phyloP scores from a whole-genome alignment of 2,113 vertebrate species.

The Callaeas wilsoni region DNA sequence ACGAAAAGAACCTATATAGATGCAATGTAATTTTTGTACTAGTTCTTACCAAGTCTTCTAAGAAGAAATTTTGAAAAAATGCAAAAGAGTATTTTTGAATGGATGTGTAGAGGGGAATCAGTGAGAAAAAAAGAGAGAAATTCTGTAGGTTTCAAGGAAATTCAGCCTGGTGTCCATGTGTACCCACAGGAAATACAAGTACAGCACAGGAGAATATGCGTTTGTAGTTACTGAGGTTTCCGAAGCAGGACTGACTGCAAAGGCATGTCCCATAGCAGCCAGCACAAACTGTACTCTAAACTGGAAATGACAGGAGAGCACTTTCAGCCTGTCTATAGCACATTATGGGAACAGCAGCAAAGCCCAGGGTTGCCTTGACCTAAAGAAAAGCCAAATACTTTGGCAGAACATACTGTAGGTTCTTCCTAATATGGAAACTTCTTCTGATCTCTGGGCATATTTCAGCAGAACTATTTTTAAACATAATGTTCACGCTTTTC shows the following conservation, averaged over 20 bases:
- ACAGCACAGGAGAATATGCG: neutral
- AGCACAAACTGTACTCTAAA: slow-evolving; percentile 52
- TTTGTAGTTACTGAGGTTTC: slow-evolving; percentile 8
- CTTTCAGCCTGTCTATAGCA: slow-evolving; percentile 6
- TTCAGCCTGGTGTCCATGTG: neutral
- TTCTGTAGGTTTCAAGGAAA: neutral
- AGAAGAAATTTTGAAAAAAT: neutral
- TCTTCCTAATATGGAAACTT: slow-evolving; percentile 65
- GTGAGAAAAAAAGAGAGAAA: neutral
- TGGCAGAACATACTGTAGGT: slow-evolving; percentile 46
- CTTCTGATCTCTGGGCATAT: slow-evolving; percentile 27
- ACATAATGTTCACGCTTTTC: slow-evolving; percentile 24
- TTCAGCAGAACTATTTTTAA: slow-evolving; percentile 54
- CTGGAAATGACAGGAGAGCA: slow-evolving; percentile 14
- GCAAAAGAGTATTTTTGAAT: neutral
- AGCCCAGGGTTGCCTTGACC: slow-evolving; percentile 61
- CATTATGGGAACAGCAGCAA: slow-evolving; percentile 36
- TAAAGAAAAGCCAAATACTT: slow-evolving; percentile 64
- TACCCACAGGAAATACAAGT: neutral
- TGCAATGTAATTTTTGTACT: neutral
- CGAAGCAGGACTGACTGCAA: neutral
- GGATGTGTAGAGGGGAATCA: neutral
- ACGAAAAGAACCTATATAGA: neutral
- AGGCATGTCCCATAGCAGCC: neutral
- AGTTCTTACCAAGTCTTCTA: neutral